These are phyloP conservation scores for Apantesis nais DNA, from an alignment of 2,888 invertebrate species.

Conservation along the genomic window DNA sequence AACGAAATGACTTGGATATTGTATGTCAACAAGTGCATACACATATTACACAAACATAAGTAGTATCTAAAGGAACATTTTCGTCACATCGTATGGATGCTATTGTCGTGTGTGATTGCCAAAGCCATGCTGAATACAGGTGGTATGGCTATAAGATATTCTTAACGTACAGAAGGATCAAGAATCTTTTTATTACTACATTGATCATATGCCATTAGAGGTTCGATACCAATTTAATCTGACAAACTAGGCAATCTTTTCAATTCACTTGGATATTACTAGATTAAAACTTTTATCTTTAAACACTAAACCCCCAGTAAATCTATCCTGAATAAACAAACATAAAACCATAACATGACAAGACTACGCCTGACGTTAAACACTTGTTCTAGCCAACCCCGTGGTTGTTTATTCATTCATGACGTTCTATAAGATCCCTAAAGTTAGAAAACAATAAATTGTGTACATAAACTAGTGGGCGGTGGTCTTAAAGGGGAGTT, in stretches of 20 bases:
- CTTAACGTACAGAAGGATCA: background rate
- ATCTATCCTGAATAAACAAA: slow-evolving; percentile 25
- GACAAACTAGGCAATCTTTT: no score
- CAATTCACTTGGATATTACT: background rate
- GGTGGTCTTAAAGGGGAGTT: slow-evolving; percentile 17
- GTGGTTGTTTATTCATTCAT: slow-evolving; percentile 60
- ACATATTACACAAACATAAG: no score
- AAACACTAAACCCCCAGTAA: background rate
- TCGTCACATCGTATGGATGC: no score
- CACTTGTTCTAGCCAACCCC: slow-evolving; percentile 57
- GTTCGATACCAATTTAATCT: no score
- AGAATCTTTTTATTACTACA: background rate
- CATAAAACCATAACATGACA: slow-evolving; percentile 32
- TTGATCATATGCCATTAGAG: no score
- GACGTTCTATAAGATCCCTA: slow-evolving; percentile 56
- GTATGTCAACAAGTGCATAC: no score
- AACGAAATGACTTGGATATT: no score
- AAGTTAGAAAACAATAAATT: slow-evolving; percentile 51
- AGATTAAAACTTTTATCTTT: background rate
- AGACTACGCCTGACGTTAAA: slow-evolving; percentile 43
- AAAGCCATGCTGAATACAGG: no score
- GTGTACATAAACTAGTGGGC: slow-evolving; percentile 41
- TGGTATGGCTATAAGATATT: no score
- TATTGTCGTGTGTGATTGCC: no score
- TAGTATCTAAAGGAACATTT: no score